These are phyloP conservation scores for Columba livia DNA, from an alignment of 2,113 vertebrate species.

Conservation along the genomic window DNA sequence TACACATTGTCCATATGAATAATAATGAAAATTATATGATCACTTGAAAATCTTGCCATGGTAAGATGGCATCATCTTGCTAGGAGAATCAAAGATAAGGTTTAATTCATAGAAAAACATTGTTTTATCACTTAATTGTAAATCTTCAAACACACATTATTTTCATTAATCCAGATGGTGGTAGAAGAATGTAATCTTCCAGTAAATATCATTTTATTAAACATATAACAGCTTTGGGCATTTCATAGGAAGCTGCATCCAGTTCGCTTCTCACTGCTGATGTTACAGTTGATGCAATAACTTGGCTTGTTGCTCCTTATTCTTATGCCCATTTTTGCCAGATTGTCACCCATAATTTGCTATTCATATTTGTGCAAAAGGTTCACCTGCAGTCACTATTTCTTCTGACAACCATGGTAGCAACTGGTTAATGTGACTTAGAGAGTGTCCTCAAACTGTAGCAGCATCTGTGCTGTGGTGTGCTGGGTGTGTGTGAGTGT, in stretches of 20 bases:
- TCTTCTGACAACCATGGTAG: background rate
- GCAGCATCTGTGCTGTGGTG: background rate
- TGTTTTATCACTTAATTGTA: constrained; percentile 14
- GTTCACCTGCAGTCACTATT: background rate
- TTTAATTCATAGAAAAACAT: background rate
- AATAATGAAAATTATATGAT: background rate
- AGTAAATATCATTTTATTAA: background rate
- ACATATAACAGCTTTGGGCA: background rate
- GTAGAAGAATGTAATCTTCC: background rate
- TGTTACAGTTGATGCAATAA: background rate
- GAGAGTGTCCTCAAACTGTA: rapidly evolving
- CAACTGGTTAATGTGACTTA: background rate
- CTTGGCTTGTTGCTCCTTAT: background rate
- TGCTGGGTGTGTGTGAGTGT: background rate
- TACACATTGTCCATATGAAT: background rate
- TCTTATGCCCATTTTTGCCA: background rate
- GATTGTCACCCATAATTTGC: background rate
- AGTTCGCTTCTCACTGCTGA: background rate
- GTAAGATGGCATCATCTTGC: background rate
- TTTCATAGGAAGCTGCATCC: background rate
- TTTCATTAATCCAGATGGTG: constrained; percentile 18
- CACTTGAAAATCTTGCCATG: background rate
- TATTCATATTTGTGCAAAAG: background rate
- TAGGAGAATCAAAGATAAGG: background rate
- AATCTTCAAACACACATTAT: background rate